Conservation (phyloP, 2,113 vertebrate genomes). For the Siniperca chuatsi region DNA sequence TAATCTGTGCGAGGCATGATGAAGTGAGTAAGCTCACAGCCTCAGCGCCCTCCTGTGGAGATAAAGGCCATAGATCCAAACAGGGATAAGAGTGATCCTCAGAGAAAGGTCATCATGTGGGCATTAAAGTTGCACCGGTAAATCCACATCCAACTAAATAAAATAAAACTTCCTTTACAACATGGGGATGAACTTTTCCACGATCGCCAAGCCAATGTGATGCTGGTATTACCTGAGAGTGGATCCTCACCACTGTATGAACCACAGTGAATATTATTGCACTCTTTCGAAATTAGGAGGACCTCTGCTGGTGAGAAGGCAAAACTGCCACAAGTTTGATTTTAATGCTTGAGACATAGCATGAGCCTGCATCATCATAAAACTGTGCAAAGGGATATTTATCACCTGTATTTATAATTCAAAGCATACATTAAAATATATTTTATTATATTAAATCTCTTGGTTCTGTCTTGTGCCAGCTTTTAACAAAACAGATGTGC, state of each 20-base stretch:
- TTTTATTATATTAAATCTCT: background rate
- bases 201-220: background rate
- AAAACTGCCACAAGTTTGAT: background rate
- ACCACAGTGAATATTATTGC: background rate
- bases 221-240: background rate
- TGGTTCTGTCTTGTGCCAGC: background rate
- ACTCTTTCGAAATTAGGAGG: background rate
- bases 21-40: background rate
- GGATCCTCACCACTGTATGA: background rate
- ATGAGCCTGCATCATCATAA: background rate
- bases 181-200: background rate
- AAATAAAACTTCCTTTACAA: background rate
- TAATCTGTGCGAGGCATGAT: background rate
- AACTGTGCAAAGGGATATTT: background rate
- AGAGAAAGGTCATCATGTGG: background rate
- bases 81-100: background rate
- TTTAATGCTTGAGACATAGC: background rate
- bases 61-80: background rate
- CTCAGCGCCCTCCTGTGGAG: slow-evolving; percentile 56
- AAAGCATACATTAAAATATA: background rate
- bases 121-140: background rate
- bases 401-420: background rate
- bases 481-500: background rate
- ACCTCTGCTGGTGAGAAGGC: slow-evolving; percentile 55
- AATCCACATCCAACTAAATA: background rate